Evolutionary conservation across 37 sponge, comb jelly and placozoan genomes (phyloP).

Genomic region (Eunapius fragilis): DNA sequence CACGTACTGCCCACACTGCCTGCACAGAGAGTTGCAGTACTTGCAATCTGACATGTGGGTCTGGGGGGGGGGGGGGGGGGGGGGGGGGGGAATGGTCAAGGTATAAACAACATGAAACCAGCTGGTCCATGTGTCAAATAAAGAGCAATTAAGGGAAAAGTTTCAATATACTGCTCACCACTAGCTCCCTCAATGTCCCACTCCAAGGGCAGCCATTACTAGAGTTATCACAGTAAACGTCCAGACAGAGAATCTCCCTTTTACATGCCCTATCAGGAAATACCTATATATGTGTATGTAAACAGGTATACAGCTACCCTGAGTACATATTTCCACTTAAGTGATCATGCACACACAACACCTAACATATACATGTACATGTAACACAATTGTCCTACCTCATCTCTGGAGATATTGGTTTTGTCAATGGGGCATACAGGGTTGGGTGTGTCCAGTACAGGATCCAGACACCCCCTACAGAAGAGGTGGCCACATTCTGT

Average conservation of each 20-base stretch:
- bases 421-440: slow-evolving; percentile 64
- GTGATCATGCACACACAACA: no score
- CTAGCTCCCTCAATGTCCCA: background rate
- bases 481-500: slow-evolving; percentile 76
- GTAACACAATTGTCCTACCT: background rate
- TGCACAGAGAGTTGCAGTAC: slow-evolving; percentile 43
- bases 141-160: no score
- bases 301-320: no score
- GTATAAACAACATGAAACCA: no score
- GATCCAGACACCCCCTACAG: slow-evolving; percentile 62
- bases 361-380: no score
- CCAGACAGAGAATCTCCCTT: background rate
- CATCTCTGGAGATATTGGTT: slow-evolving; percentile 6
- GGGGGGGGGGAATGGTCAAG: background rate
- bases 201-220: background rate
- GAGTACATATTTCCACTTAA: no score
- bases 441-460: slow-evolving; percentile 7
- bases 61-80: background rate
- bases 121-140: no score
- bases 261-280: background rate
- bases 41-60: slow-evolving; percentile 32
- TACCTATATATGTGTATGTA: background rate
- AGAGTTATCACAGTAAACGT: background rate
- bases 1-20: slow-evolving; percentile 52
- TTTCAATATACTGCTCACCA: no score